Evolutionary conservation across 2,888 invertebrate species (phyloP), one percentile per base, ranked within the genome.

Genomic region (Anthoptus insignis): DNA sequence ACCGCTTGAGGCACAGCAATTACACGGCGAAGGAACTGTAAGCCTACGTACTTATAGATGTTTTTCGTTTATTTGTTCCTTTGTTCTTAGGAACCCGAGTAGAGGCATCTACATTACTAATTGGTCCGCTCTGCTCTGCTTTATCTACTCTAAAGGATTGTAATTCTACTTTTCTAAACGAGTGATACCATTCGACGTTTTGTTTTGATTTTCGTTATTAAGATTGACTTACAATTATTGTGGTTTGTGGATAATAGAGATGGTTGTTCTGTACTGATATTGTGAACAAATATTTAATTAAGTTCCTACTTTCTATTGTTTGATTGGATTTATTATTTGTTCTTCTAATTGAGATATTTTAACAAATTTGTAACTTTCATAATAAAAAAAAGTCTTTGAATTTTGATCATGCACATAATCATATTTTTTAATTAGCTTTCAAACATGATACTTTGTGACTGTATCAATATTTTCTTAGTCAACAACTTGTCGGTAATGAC

Each of bases 21-120:
- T 89, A 89, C 86, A 83, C 79, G 75, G 70, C 72, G 73, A 76
- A 81, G 83, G 81, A 87, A 87, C 82, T 80, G 83, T 85, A 86
- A 88, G 87, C 89, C 84, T 72, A 76, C 75, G 83, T 82, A 83
- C 72, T 75, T 76, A 76, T 83, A 83, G 84, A 86, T 83, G 87
- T 88, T 88, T 87, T 89, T 89, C 87, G 79, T 78, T 86, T 86
- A 86, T 88, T 85, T 86, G 78, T 72, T 73, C 80, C 78, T 81
- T 86, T 81, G 73, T 76, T 80, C 81, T 67, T 73, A 75, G 82
- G 81, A 88, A 89, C 77, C 81, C 78, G 85, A 85, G 80, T 80
- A 78, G 83, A 83, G 77, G 73, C 79, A 78, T 79, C 82, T 89
- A 85, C 70, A 81, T 88, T 88, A 88, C 89, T 89, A 89, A 89